Percentiles rank a stretch among this genome's conserved stretches.
phyloP scores from a whole-genome alignment of 2,113 vertebrate species.

The Nyctereutes procyonoides region DNA sequence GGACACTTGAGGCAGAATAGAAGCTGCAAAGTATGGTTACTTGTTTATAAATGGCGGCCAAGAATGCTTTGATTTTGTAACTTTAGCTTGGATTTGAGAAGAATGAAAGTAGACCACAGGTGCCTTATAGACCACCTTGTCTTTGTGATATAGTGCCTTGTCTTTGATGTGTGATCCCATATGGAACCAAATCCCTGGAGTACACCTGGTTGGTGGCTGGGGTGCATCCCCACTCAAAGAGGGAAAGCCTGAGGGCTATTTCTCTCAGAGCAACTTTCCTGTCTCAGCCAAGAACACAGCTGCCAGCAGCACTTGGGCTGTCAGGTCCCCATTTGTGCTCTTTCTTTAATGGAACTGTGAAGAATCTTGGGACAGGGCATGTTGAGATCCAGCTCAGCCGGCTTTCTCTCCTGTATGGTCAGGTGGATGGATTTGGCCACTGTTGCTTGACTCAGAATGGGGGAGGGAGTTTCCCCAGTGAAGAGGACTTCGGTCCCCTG shows the following conservation, averaged over 20 bases:
- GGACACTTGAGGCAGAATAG: background rate
- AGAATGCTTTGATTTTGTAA: slow-evolving; percentile 9
- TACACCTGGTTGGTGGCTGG: background rate
- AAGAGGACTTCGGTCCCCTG: background rate
- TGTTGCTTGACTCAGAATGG: background rate
- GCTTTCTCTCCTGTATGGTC: background rate
- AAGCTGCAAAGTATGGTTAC: background rate
- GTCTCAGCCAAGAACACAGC: background rate
- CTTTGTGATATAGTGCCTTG: background rate
- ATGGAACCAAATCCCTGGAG: background rate
- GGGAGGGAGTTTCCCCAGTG: background rate
- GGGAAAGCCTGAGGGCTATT: background rate
- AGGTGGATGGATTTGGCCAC: background rate
- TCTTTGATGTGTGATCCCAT: background rate
- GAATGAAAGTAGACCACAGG: background rate
- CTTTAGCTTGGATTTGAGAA: background rate
- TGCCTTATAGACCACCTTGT: background rate
- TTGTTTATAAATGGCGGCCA: background rate
- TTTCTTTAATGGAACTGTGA: background rate
- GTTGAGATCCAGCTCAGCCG: background rate
- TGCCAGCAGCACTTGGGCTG: background rate
- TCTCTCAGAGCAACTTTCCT: background rate
- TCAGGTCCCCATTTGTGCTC: fast-evolving
- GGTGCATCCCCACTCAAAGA: background rate
- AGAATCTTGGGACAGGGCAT: background rate